Evolutionary conservation across 2,113 vertebrate genomes (phyloP), one percentile per base, ranked within the genome.

Genomic region (Eretmochelys imbricata): DNA sequence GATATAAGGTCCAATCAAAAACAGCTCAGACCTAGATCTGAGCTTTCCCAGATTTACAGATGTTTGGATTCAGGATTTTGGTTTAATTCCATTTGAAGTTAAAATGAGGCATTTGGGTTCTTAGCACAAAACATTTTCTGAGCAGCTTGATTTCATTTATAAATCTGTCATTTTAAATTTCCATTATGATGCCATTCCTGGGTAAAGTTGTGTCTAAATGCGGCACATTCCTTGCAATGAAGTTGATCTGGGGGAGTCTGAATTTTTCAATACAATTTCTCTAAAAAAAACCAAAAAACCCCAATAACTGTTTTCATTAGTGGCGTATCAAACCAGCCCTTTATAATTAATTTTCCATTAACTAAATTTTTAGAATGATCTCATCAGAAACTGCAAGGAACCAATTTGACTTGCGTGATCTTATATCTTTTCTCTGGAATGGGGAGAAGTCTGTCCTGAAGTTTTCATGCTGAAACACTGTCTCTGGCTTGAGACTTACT

Each of bases 131-230:
- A 11, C 17, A 54, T 49, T 51, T 93, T 83, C 50, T 89, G 80
- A 51, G 84, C 4, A 19, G 17, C 65, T 10, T 72, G 65, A 55
- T 76, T 76, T 82, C 16, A 46, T 88, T 38, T 42, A 62, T 59
- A 88, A 92, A 4, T 16, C 29, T 93, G 35, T n/a, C 38, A 76
- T 57, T 91, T 94, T 83, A 38, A 12, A 49, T 84, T 80, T 49
- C 8, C 91, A 72, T 10, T 84, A 46, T 88, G 82, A 78, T 76
- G 22, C 19, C 88, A 38, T 62, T 80, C 90, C 51, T 46, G 87
- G 54, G 54, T 25, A 90, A 53, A 94, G 16, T 27, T 72, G 19
- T 31, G 85, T 91, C 59, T 91, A 94, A 94, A 88, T 89, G 6
- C 84, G 14, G 12, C 22, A 88, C 93, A 31, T 6, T 90, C 80